Evolutionary conservation across 1,140 invertebrate genomes (phyloP).

Genomic region (Penaeus japonicus): DNA sequence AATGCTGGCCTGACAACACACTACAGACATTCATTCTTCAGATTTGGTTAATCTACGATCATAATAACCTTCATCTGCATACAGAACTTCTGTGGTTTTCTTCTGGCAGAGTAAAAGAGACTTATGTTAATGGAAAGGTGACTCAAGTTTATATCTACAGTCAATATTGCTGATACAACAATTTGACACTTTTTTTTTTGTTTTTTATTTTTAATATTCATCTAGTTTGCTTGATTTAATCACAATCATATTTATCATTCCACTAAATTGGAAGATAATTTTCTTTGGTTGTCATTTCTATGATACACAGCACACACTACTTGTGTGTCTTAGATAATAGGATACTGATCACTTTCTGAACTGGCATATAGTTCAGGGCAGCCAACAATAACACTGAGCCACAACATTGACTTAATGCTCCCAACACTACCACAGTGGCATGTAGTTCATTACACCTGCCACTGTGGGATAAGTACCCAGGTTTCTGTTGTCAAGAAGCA

Average conservation of each 20-base stretch:
- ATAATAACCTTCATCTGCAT: background rate
- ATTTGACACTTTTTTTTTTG: background rate
- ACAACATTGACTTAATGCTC: no score
- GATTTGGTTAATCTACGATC: background rate
- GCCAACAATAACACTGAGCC: background rate
- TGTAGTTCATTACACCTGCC: no score
- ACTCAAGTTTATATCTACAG: conserved; percentile 14
- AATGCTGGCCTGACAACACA: conserved; percentile 10
- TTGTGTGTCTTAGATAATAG: background rate
- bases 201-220: background rate
- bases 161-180: conserved; percentile 43
- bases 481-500: no score
- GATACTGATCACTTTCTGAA: conserved; percentile 21
- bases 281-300: conserved; percentile 45
- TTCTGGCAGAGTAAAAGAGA: conserved; percentile 27
- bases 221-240: conserved; percentile 14
- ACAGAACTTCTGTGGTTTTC: conserved; percentile 3
- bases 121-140: conserved; percentile 25
- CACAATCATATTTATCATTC: conserved; percentile 14
- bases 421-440: no score
- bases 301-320: conserved; percentile 19
- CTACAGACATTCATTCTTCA: background rate
- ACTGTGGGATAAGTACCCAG: no score
- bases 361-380: conserved; percentile 28
- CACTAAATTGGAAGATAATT: conserved; percentile 3